Evolutionary conservation across 2,113 vertebrate genomes (phyloP).

Genomic region (Calidris pygmaea): DNA sequence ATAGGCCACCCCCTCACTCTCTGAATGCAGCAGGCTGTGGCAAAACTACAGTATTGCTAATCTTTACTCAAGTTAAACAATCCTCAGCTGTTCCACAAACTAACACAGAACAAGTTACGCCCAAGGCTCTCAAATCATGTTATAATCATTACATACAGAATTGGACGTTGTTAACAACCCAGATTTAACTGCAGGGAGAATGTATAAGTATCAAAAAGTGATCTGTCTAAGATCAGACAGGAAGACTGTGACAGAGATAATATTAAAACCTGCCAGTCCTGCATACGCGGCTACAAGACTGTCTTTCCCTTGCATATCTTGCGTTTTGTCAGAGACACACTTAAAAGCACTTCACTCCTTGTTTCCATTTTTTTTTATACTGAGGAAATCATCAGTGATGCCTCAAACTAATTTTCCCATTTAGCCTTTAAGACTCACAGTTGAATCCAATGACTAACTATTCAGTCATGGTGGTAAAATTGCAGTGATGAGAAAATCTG

Average conservation of each 20-base stretch:
- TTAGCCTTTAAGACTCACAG: neutral
- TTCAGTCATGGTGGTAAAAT: neutral
- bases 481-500: neutral
- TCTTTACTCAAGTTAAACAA: neutral
- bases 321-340: neutral
- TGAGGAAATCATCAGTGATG: neutral
- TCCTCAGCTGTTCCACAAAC: neutral
- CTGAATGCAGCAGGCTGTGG: neutral
- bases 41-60: neutral
- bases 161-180: neutral
- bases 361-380: neutral
- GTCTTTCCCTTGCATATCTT: neutral
- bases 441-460: neutral
- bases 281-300: neutral
- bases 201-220: neutral
- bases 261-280: neutral
- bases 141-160: neutral
- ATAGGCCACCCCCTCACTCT: neutral
- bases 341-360: neutral
- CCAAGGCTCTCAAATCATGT: neutral
- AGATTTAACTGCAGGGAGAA: slow-evolving; percentile 2
- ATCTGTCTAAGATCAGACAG: neutral
- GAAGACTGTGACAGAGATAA: neutral
- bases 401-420: neutral
- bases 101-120: neutral